Percentiles rank a stretch among this genome's conserved stretches.
Evolutionary conservation across 1,140 invertebrate genomes (phyloP).

Genomic region (Neotoxoptera formosana): DNA sequence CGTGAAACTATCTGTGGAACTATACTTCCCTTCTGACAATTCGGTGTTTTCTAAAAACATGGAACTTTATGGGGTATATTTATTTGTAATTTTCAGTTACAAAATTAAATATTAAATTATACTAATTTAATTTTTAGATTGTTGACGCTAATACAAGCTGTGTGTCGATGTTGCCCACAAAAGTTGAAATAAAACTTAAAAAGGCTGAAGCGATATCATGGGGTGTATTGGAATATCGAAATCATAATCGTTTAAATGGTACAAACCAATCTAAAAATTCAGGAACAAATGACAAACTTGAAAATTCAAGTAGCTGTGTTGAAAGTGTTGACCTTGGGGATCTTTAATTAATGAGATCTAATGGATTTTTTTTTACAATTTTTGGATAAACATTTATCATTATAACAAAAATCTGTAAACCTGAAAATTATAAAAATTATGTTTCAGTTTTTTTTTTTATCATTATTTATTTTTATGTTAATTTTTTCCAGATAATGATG

Average conservation of each 20-base stretch:
- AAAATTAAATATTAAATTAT: background rate
- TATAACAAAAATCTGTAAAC: background rate
- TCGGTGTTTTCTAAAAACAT: slow-evolving; percentile 82
- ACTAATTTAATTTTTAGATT: slow-evolving; percentile 67
- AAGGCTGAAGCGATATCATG: slow-evolving; percentile 87
- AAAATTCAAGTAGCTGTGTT: background rate
- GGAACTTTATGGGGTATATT: slow-evolving; percentile 84
- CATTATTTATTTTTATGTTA: background rate
- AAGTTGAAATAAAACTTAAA: slow-evolving; percentile 92
- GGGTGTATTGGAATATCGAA: slow-evolving; percentile 76
- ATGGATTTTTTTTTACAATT: background rate
- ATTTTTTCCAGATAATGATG: background rate
- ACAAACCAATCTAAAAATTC: background rate
- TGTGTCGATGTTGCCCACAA: slow-evolving; percentile 86
- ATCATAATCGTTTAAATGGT: slow-evolving; percentile 58
- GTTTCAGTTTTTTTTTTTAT: background rate
- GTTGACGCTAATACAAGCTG: slow-evolving; percentile 74
- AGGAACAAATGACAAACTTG: background rate
- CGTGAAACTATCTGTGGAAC: slow-evolving; percentile 76
- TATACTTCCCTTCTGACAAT: slow-evolving; percentile 82
- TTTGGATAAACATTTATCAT: background rate
- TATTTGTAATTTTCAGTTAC: background rate
- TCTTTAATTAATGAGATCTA: background rate
- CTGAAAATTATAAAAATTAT: background rate
- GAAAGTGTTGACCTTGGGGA: slow-evolving; percentile 49